Conservation (phyloP, 1,140 invertebrate genomes). For the Philaenus spumarius region DNA sequence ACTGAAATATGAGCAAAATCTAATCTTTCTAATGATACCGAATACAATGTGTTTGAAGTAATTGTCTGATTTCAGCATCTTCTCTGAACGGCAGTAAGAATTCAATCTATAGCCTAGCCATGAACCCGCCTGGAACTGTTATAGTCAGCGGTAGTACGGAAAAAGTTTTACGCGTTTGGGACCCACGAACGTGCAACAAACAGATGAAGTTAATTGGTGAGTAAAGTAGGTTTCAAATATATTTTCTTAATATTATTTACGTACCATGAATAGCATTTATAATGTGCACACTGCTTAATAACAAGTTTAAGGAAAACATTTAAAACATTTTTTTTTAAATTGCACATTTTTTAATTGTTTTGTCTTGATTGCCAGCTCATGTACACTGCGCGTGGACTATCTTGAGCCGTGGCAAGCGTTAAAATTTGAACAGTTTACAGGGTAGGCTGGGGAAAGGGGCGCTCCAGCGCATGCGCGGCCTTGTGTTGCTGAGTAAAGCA, state of each 20-base stretch:
- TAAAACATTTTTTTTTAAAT: not conserved
- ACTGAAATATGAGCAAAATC: too few relatives aligned
- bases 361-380: too few relatives aligned
- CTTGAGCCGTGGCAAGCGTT: too few relatives aligned
- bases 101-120: conserved; percentile 97
- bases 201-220: conserved; percentile 87
- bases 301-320: too few relatives aligned
- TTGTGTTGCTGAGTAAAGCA: too few relatives aligned
- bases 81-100: conserved; percentile 95
- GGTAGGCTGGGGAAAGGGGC: too few relatives aligned
- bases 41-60: too few relatives aligned
- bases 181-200: conserved; percentile 90
- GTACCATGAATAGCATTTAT: not conserved
- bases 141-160: conserved; percentile 96
- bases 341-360: not conserved
- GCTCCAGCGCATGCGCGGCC: too few relatives aligned
- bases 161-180: conserved; percentile 94
- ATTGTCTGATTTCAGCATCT: conserved; percentile 81
- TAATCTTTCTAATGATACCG: too few relatives aligned
- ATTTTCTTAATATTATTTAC: not conserved
- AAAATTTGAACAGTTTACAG: too few relatives aligned
- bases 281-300: too few relatives aligned
- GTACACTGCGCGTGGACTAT: too few relatives aligned
- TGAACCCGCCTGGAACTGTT: conserved; percentile 94
- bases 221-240: not conserved